These are phyloP conservation scores for Coregonus ussuriensis DNA, from an alignment of 2,797 vertebrate species.

Conservation along the genomic window DNA sequence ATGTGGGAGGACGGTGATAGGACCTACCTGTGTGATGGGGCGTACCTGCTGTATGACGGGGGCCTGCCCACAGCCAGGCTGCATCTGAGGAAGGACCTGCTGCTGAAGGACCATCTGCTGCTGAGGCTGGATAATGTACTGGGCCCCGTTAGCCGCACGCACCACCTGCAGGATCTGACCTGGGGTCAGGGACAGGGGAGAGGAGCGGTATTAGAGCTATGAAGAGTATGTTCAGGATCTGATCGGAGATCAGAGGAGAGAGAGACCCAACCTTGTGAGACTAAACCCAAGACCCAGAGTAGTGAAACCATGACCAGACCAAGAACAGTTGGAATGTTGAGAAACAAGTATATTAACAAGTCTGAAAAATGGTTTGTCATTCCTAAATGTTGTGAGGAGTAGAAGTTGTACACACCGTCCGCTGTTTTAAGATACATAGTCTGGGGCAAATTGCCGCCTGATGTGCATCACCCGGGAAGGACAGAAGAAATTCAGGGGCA, in stretches of 20 bases:
- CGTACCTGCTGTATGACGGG: slow-evolving; percentile 97
- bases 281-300: background rate
- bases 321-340: background rate
- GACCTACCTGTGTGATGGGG: slow-evolving; percentile 8
- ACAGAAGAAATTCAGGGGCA: background rate
- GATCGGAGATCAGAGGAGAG: background rate
- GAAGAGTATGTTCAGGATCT: background rate
- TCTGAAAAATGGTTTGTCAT: background rate
- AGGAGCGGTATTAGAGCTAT: background rate
- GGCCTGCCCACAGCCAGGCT: slow-evolving; percentile 91
- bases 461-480: background rate
- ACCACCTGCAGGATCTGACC: slow-evolving; percentile 97
- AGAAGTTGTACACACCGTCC: slow-evolving; percentile 1
- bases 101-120: slow-evolving; percentile 94
- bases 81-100: slow-evolving; percentile 97
- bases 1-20: background rate
- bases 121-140: slow-evolving; percentile 95
- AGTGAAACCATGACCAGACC: background rate
- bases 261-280: background rate
- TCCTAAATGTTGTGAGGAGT: background rate
- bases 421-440: background rate
- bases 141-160: slow-evolving; percentile 88
- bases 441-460: background rate
- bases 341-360: background rate
- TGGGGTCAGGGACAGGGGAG: slow-evolving; percentile 60